Percentiles rank a stretch among this genome's conserved stretches.
These are phyloP conservation scores for Ruditapes philippinarum DNA, from an alignment of 1,140 invertebrate genomes.

Conservation along the genomic window DNA sequence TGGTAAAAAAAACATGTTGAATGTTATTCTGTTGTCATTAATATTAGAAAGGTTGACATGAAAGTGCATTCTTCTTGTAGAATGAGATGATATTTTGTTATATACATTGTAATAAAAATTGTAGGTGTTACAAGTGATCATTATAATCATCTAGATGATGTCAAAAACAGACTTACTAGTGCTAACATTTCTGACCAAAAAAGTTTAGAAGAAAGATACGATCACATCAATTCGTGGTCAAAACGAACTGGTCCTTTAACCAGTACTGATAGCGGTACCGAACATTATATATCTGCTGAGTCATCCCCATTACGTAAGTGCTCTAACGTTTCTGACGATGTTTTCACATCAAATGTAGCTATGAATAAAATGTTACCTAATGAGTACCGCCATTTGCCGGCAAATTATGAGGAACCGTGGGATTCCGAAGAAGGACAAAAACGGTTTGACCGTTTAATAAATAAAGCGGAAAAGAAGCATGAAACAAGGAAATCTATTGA, in stretches of 20 bases:
- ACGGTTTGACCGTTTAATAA: constrained; percentile 46
- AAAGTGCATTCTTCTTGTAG: too few relatives aligned
- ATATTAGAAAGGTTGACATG: too few relatives aligned
- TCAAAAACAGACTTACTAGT: not conserved
- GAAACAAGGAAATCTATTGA: constrained; percentile 35
- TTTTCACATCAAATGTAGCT: not conserved
- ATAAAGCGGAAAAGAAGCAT: constrained; percentile 53
- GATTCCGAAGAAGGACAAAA: constrained; percentile 57
- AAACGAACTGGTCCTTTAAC: not conserved
- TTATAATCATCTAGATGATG: constrained; percentile 14
- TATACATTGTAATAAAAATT: too few relatives aligned
- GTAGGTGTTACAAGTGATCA: not conserved
- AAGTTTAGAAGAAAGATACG: constrained; percentile 18
- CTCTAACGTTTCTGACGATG: constrained; percentile 30
- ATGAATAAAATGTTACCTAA: not conserved
- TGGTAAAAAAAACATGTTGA: too few relatives aligned
- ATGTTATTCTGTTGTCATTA: too few relatives aligned
- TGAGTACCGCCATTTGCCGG: constrained; percentile 23
- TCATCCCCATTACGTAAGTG: not conserved
- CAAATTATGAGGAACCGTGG: constrained; percentile 73
- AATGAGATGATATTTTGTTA: too few relatives aligned
- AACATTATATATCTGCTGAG: not conserved
- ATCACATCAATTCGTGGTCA: constrained; percentile 21
- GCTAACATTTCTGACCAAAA: not conserved
- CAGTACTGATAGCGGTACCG: not conserved